Conservation (phyloP, 2,113 vertebrate species). For the Limnothrissa miodon region DNA sequence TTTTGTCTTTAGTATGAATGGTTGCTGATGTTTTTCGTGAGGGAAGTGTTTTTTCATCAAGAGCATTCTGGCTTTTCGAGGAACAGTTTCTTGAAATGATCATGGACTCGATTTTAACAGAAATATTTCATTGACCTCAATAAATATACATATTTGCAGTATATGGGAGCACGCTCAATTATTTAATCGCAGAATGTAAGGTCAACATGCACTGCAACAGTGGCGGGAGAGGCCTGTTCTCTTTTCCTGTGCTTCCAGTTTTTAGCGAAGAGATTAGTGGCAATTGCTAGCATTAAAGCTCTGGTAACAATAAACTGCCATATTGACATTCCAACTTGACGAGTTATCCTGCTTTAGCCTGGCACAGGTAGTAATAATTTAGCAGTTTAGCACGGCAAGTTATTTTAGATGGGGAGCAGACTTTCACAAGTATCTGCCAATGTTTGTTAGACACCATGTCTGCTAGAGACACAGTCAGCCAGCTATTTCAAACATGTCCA, state of each 20-base stretch:
- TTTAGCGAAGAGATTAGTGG: background rate
- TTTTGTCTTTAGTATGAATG: slow-evolving; percentile 54
- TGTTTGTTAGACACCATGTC: no score
- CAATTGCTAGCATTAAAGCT: background rate
- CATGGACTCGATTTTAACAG: slow-evolving; percentile 7
- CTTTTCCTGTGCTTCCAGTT: background rate
- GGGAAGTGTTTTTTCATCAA: slow-evolving; percentile 11
- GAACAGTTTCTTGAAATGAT: background rate
- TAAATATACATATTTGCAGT: background rate
- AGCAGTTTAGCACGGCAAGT: no score
- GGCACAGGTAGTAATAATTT: background rate
- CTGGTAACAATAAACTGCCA: background rate
- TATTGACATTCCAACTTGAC: background rate
- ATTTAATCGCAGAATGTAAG: background rate
- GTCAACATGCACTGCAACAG: background rate
- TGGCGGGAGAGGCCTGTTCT: background rate
- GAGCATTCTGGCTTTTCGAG: slow-evolving; percentile 3
- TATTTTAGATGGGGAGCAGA: no score
- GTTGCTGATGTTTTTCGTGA: slow-evolving; percentile 33
- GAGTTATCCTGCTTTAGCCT: background rate
- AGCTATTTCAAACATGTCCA: no score
- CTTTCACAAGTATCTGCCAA: no score
- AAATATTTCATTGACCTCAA: background rate
- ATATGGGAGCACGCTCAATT: background rate
- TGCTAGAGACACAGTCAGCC: no score